Conservation (phyloP, 2,888 invertebrate species). For the Lapara coniferarum region DNA sequence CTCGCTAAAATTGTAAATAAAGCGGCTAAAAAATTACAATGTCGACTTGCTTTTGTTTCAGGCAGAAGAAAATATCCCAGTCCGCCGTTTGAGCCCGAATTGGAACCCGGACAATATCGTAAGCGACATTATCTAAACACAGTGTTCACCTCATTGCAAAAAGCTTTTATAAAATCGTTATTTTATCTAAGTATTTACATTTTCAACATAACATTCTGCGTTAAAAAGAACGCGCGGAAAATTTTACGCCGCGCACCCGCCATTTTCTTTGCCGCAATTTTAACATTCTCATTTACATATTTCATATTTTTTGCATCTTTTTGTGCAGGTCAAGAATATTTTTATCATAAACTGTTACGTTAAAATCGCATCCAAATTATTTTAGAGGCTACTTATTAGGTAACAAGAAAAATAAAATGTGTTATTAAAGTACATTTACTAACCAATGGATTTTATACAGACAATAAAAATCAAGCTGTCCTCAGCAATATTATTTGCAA, state of each 20-base stretch:
- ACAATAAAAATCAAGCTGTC: background rate
- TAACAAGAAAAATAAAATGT: background rate
- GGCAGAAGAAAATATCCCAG: constrained; percentile 75
- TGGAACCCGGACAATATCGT: constrained; percentile 67
- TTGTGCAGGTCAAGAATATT: background rate
- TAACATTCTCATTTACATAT: constrained; percentile 1
- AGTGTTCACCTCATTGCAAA: constrained; percentile 19
- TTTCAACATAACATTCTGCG: background rate
- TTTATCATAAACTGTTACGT: background rate
- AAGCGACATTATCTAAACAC: constrained; percentile 47
- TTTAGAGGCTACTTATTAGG: background rate
- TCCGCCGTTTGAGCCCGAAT: constrained; percentile 68
- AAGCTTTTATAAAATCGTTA: constrained; percentile 15
- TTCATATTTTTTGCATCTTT: background rate
- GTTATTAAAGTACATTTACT: background rate
- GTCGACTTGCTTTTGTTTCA: constrained; percentile 56
- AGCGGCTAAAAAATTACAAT: background rate
- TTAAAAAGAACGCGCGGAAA: background rate
- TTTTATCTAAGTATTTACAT: constrained; percentile 7
- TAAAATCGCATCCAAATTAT: too few species aligned
- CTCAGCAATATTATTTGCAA: background rate
- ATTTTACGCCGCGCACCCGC: background rate
- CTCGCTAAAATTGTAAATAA: too few species aligned
- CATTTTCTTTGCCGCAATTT: constrained; percentile 13
- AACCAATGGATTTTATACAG: background rate